Evolutionary conservation across 2,888 invertebrate genomes (phyloP).

Genomic region (Hypomecis atomaria): DNA sequence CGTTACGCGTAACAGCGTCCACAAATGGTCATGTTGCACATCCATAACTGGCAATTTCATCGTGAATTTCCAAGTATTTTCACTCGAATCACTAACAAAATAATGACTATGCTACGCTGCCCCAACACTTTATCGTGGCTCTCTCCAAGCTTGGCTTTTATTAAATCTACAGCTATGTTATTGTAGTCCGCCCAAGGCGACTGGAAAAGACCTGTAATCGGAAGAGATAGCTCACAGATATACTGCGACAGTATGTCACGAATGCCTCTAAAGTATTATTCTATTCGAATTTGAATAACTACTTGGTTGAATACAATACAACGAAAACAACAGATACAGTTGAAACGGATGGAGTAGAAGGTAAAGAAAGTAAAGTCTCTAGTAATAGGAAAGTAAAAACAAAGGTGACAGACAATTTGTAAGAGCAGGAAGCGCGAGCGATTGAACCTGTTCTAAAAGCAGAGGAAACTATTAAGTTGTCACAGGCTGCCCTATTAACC

Average conservation of each 20-base stretch:
- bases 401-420: conserved; percentile 47
- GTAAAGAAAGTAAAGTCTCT: conserved; percentile 23
- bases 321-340: conserved; percentile 9
- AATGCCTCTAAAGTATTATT: conserved; percentile 28
- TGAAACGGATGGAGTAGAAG: conserved; percentile 4
- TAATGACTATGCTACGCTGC: conserved; percentile 68
- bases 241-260: conserved; percentile 47
- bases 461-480: conserved; percentile 81
- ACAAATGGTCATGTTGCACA: conserved; percentile 54
- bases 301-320: background rate
- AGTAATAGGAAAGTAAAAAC: conserved; percentile 32
- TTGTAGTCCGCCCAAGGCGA: conserved; percentile 66
- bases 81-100: conserved; percentile 74
- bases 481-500: conserved; percentile 67
- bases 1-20: conserved; percentile 56
- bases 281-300: conserved; percentile 28
- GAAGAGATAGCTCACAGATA: conserved; percentile 53
- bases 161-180: conserved; percentile 73
- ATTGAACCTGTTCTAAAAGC: conserved; percentile 60
- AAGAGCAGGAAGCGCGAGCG: conserved; percentile 55
- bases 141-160: conserved; percentile 69
- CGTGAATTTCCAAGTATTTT: conserved; percentile 73
- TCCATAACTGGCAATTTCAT: conserved; percentile 69
- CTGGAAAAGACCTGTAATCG: conserved; percentile 62
- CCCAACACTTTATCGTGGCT: conserved; percentile 72